A percentile compares a stretch with the other conserved stretches of the same genome.
phyloP scores from a whole-genome alignment of 2,888 invertebrate genomes.

The Apamea monoglypha region DNA sequence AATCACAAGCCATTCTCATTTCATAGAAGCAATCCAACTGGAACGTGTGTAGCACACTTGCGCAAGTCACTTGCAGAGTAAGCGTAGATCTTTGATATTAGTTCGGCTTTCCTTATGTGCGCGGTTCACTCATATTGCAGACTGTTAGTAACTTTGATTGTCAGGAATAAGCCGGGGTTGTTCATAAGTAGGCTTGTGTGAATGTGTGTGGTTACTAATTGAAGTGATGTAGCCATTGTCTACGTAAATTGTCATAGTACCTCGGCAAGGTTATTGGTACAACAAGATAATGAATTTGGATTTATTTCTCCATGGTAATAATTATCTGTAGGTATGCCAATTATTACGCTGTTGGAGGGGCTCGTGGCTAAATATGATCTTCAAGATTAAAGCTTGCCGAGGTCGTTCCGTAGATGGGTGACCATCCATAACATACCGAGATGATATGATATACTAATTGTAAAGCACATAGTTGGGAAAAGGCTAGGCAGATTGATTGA shows the following conservation, averaged over 20 bases:
- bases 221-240: background rate
- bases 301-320: too few species aligned
- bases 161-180: conserved; percentile 31
- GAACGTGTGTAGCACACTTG: conserved; percentile 20
- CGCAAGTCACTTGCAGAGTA: conserved; percentile 42
- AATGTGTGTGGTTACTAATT: conserved; percentile 5
- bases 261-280: too few species aligned
- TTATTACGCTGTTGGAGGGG: too few species aligned
- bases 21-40: conserved; percentile 5
- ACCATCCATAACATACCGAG: too few species aligned
- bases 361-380: too few species aligned
- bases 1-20: conserved; percentile 3
- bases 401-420: too few species aligned
- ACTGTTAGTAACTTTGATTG: conserved; percentile 54
- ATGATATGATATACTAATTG: too few species aligned
- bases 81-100: conserved; percentile 54
- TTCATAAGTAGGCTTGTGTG: conserved; percentile 6
- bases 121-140: conserved; percentile 22
- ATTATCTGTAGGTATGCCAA: too few species aligned
- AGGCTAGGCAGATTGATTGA: too few species aligned
- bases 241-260: background rate
- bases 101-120: conserved; percentile 4
- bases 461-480: too few species aligned
- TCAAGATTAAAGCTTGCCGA: too few species aligned
- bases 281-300: too few species aligned